Base-by-base conservation (phyloP, 2,797 vertebrate genomes). In the Myioborus melanocephalus region DNA sequence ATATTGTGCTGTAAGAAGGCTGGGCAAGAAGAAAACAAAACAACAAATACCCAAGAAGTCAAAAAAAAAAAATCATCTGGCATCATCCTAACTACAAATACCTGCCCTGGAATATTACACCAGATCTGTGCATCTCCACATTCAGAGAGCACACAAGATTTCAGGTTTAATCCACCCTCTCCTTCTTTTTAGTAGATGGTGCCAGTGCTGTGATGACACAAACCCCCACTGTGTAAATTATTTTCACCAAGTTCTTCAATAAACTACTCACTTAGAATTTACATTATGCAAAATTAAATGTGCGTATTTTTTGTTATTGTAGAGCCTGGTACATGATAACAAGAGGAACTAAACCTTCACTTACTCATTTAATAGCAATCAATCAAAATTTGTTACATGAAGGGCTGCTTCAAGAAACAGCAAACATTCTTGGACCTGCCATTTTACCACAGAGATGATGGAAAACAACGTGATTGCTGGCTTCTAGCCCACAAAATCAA, bases 401-500 rank as follows among this genome's bases (percentile, higher is more conserved):
- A 63, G 82, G 14, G 32, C 15, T 76, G 14, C 35, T 77, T 39
- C 14, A 2, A 79, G 13, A n/a, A 76, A 79, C 7, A 59, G 26
- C 9, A 52, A 68, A n/a, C 39, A 83, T 85, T 93, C 95, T 75
- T 89, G 63, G 75, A 96, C 46, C 85, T 89, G 65, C 28, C 82
- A 72, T 82, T 95, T 92, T 91, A 78, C 53, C 77, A 87, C 70
- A 85, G 26, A 93, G 55, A 76, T 5, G 32, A 89, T 63, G 4
- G 66, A 94, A 96, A 97, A 92, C 61, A 88, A 49, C 35, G 75
- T 10, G 16, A 88, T 65, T 95, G 83, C 91, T 94, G 80, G 70
- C 72, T 79, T 92, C 63, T 59, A 44, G 92, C 73, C 73, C 84
- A 94, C 69, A 87, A 32, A 43, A 75, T 91, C 83, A 94, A 93